Conservation (phyloP, 2,797 vertebrate genomes). For the Arremon brunneinucha region DNA sequence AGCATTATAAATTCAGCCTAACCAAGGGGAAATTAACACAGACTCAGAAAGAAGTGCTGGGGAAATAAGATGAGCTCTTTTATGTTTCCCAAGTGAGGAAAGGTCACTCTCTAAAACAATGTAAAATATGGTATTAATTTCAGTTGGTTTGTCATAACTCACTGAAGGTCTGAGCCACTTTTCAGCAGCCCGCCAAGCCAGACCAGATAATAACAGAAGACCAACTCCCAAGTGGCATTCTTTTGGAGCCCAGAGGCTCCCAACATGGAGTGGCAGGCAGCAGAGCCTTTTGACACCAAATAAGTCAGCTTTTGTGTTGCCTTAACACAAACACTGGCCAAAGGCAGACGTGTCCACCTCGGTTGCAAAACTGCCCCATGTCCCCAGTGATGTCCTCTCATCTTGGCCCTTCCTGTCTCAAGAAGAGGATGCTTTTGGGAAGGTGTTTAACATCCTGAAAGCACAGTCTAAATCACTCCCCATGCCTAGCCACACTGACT, state of each 20-base stretch:
- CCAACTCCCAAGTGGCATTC: conserved; percentile 23
- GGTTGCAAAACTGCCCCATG: neutral
- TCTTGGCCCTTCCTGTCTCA: neutral
- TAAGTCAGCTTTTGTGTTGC: neutral
- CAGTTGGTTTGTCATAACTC: neutral
- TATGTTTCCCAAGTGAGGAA: neutral
- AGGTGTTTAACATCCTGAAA: neutral
- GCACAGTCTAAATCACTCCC: neutral
- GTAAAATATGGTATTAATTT: conserved; percentile 57
- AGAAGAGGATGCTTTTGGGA: neutral
- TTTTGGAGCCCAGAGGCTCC: neutral
- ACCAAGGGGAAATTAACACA: neutral
- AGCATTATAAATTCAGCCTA: neutral
- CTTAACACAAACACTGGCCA: neutral
- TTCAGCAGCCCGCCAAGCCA: neutral
- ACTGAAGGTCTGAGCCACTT: conserved; percentile 39
- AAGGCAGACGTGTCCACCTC: rapidly evolving
- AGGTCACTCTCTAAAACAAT: conserved; percentile 38
- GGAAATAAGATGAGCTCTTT: conserved; percentile 32
- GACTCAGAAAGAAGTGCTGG: neutral
- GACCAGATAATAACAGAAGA: conserved; percentile 36
- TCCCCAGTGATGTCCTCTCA: neutral
- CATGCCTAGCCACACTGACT: neutral
- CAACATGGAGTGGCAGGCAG: neutral
- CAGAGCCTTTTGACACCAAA: neutral